A percentile compares a stretch with the other conserved stretches of the same genome.
phyloP scores from a whole-genome alignment of 2,113 vertebrate species.

The Cariama cristata region DNA sequence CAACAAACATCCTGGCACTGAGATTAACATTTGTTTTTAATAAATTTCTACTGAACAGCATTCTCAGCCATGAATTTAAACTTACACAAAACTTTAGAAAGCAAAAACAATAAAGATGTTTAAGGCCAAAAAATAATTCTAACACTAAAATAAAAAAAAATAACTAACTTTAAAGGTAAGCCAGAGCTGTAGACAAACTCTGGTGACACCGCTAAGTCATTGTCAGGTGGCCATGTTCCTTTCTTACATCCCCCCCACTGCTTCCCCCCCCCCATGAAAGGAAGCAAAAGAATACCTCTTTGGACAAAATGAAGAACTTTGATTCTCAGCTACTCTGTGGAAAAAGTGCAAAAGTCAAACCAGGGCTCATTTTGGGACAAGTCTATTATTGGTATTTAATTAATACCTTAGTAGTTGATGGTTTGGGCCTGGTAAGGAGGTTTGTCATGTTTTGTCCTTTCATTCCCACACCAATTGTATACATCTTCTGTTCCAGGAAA shows the following conservation, averaged over 20 bases:
- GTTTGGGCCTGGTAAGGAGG: constrained; percentile 81
- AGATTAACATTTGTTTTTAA: not conserved
- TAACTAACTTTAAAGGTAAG: not conserved
- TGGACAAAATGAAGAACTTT: constrained; percentile 55
- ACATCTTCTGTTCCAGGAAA: not conserved
- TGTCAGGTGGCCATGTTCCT: not conserved
- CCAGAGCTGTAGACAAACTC: not conserved
- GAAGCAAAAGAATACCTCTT: constrained; percentile 76
- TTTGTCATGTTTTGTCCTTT: constrained; percentile 33
- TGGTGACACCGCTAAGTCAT: not conserved
- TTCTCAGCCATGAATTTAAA: not conserved
- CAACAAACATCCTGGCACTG: not conserved
- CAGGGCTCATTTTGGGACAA: constrained; percentile 76
- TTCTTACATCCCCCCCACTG: not conserved
- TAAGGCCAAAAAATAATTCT: not conserved
- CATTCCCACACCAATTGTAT: not conserved
- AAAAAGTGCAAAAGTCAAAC: constrained; percentile 59
- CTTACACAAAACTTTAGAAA: not conserved
- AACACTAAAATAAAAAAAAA: not conserved
- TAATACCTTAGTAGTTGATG: constrained; percentile 79
- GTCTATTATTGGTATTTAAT: constrained; percentile 74
- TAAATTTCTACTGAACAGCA: not conserved
- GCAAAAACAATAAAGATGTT: not conserved
- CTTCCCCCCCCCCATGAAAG: constrained; percentile 47
- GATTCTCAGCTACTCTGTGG: constrained; percentile 44